Percentiles rank a stretch among this genome's conserved stretches.
Evolutionary conservation across 2,113 vertebrate genomes (phyloP).

Genomic region (Hippoglossus stenolepis): DNA sequence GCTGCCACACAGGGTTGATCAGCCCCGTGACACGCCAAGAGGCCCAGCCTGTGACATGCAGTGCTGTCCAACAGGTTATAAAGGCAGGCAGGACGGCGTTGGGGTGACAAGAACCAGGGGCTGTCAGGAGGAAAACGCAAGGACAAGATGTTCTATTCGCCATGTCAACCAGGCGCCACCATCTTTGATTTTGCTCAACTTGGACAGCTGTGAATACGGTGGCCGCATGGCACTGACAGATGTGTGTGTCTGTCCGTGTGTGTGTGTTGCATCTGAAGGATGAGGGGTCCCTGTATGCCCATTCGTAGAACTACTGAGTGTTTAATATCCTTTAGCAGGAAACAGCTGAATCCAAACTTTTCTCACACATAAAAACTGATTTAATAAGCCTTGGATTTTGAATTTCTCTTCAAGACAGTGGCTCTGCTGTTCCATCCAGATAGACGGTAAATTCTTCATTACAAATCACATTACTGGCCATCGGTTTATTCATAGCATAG

Average conservation of each 20-base stretch:
- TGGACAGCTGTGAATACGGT: conserved; percentile 55
- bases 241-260: conserved; percentile 24
- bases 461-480: conserved; percentile 11
- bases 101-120: conserved; percentile 75
- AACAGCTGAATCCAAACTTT: conserved; percentile 15
- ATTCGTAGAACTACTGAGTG: background rate
- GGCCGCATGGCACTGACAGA: conserved; percentile 25
- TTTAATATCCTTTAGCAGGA: conserved; percentile 13
- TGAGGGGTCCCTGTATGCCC: conserved; percentile 8
- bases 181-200: conserved; percentile 58
- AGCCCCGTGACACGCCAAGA: conserved; percentile 57
- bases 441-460: background rate
- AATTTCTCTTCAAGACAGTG: conserved; percentile 14
- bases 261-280: conserved; percentile 24
- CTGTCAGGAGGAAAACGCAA: conserved; percentile 65
- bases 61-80: conserved; percentile 74
- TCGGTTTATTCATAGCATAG: conserved; percentile 10
- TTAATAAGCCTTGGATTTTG: conserved; percentile 12
- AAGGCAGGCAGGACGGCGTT: conserved; percentile 60
- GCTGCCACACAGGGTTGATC: conserved; percentile 71
- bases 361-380: conserved; percentile 18
- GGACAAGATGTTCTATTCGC: conserved; percentile 57
- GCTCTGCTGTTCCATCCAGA: conserved; percentile 5
- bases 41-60: conserved; percentile 49
- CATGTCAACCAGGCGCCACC: conserved; percentile 43